Evolutionary conservation across 2,797 vertebrate species (phyloP).

Genomic region (Neomorphus geoffroyi): DNA sequence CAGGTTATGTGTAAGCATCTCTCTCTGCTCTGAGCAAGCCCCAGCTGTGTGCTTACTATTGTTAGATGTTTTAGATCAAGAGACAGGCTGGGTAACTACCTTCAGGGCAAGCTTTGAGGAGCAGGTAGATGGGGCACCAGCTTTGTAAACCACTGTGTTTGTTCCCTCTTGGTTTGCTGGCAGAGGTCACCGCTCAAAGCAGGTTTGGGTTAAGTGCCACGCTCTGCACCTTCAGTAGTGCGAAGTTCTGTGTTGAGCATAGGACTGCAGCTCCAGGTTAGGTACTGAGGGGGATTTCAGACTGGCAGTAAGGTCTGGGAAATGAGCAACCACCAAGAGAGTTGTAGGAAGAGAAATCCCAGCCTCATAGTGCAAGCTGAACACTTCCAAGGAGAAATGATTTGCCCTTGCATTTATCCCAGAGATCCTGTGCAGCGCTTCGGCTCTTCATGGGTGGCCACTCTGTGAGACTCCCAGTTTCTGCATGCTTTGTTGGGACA

Average conservation of each 20-base stretch:
- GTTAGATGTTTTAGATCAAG: neutral
- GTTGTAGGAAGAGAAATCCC: neutral
- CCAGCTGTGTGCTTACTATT: neutral
- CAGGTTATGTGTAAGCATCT: neutral
- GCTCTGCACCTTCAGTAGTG: neutral
- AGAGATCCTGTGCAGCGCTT: neutral
- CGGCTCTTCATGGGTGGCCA: neutral
- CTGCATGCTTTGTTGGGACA: neutral
- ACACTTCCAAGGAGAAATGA: neutral
- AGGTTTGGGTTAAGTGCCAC: neutral
- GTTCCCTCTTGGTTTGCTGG: neutral
- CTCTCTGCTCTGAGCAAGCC: neutral
- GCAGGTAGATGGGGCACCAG: neutral
- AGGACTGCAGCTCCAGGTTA: neutral
- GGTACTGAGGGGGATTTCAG: neutral
- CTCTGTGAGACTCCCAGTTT: neutral
- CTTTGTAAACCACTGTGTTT: neutral
- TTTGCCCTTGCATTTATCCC: neutral
- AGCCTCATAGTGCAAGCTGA: neutral
- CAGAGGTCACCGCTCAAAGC: slow-evolving; percentile 62
- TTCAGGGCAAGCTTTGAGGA: neutral
- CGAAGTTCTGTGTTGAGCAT: neutral
- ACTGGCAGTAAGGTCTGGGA: neutral
- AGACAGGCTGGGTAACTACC: neutral
- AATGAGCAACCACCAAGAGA: neutral